A percentile compares a stretch with the other conserved stretches of the same genome.
phyloP scores from a whole-genome alignment of 2,113 vertebrate genomes.

The Lanius ludovicianus region DNA sequence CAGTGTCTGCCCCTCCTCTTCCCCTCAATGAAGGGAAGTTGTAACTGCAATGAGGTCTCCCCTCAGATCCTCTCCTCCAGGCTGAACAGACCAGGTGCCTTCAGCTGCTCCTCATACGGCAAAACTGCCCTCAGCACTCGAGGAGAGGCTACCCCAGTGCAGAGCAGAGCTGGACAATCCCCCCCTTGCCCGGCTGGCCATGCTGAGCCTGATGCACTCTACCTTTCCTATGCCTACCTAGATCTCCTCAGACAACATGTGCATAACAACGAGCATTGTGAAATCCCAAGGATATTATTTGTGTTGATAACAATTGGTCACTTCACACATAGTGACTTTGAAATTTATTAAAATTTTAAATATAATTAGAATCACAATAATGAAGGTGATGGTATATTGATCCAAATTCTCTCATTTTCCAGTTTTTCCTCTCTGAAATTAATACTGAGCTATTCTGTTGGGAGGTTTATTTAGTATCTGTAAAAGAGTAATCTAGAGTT shows the following conservation, averaged over 20 bases:
- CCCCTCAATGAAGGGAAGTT: accelerated
- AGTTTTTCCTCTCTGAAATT: background rate
- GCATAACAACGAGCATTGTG: background rate
- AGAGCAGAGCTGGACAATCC: background rate
- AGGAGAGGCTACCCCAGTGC: background rate
- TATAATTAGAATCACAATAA: background rate
- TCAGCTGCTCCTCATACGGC: accelerated
- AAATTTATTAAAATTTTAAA: background rate
- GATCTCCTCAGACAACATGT: background rate
- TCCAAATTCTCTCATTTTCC: background rate
- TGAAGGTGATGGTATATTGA: background rate
- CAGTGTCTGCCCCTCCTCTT: background rate
- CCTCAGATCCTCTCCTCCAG: background rate
- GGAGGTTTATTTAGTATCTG: background rate
- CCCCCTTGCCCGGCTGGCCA: accelerated
- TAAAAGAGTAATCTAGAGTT: background rate
- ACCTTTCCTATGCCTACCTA: background rate
- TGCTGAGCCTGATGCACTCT: background rate
- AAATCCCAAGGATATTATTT: background rate
- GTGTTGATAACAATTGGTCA: background rate
- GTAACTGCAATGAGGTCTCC: too few relatives aligned
- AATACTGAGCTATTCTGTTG: background rate
- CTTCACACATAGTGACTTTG: background rate
- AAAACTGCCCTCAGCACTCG: background rate
- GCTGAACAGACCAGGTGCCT: background rate